Evolutionary conservation across 2,113 vertebrate genomes (phyloP).

Genomic region (Nothobranchius furzeri): DNA sequence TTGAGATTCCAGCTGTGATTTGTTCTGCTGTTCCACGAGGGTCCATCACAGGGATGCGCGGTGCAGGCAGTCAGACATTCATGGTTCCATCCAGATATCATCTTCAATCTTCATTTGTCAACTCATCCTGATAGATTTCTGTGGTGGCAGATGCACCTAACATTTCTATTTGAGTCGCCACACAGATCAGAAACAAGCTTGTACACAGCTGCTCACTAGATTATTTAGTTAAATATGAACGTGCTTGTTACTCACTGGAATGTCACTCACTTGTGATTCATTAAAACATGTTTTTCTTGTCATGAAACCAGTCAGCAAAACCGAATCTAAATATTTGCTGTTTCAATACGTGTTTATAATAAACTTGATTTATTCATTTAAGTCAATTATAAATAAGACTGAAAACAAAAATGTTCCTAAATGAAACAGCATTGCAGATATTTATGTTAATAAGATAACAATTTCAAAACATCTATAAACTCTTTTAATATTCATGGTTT

Average conservation of each 20-base stretch:
- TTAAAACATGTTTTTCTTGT: background rate
- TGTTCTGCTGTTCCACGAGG: constrained; percentile 22
- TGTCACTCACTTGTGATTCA: background rate
- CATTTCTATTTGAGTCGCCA: background rate
- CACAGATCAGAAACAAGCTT: background rate
- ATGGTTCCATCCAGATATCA: constrained; percentile 3
- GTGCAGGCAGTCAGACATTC: constrained; percentile 5
- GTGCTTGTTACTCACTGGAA: background rate
- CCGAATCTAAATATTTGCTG: no score
- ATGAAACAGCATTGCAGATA: no score
- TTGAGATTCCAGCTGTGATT: constrained; percentile 56
- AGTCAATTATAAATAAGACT: no score
- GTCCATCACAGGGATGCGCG: constrained; percentile 10
- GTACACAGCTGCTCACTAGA: background rate
- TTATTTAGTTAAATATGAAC: background rate
- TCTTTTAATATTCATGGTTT: background rate
- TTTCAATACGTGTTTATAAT: no score
- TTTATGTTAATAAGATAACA: no score
- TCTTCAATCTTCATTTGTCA: constrained; percentile 1
- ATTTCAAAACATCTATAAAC: no score
- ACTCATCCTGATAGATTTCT: background rate
- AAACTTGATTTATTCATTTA: no score
- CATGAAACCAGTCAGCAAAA: no score
- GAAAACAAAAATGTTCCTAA: no score
- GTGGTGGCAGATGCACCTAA: background rate